These are phyloP conservation scores for Hydropotes inermis DNA, from an alignment of 2,113 vertebrate genomes.

Conservation along the genomic window DNA sequence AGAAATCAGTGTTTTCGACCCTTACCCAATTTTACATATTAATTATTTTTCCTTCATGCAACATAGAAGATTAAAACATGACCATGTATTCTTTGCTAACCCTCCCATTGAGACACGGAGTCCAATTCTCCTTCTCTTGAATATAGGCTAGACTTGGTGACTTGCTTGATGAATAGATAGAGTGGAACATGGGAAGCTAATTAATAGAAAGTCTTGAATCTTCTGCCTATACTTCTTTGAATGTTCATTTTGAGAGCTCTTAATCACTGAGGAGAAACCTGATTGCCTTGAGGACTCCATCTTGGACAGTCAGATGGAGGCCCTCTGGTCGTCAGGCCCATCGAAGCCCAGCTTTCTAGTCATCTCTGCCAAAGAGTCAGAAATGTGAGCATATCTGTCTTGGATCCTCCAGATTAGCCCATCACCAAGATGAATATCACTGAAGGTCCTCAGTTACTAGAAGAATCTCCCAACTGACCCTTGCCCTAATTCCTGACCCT, in stretches of 20 bases:
- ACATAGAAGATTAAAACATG: background rate
- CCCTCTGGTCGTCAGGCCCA: background rate
- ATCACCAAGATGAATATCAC: background rate
- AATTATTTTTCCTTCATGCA: background rate
- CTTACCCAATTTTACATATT: background rate
- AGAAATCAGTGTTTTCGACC: background rate
- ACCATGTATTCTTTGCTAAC: background rate
- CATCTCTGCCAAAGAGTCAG: background rate
- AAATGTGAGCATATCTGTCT: background rate
- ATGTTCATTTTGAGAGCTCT: background rate
- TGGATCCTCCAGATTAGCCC: background rate
- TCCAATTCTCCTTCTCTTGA: slow-evolving; percentile 15
- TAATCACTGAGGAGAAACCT: background rate
- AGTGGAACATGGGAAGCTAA: background rate
- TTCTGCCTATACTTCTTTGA: background rate
- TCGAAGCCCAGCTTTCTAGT: background rate
- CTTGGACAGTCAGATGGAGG: background rate
- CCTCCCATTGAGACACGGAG: background rate
- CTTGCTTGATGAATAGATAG: background rate
- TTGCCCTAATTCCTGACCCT: background rate
- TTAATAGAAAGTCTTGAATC: background rate
- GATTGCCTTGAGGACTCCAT: background rate
- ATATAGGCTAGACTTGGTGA: background rate
- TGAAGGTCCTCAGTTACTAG: background rate
- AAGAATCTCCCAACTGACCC: background rate